Evolutionary conservation across 2,113 vertebrate genomes (phyloP).

Genomic region (Maccullochella peelii): DNA sequence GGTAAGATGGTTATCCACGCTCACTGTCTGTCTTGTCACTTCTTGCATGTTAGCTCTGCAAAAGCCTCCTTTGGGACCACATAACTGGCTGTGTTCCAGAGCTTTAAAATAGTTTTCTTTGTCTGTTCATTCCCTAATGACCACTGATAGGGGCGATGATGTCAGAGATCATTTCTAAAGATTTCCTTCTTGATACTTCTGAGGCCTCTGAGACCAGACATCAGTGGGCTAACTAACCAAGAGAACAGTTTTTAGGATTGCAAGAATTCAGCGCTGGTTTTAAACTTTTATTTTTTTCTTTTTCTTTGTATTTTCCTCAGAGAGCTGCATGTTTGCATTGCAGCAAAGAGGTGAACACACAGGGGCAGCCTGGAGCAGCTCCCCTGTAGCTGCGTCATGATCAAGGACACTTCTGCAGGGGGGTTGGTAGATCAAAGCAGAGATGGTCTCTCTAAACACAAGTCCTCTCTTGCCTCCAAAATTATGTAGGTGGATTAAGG

Average conservation of each 20-base stretch:
- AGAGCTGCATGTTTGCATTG: constrained; percentile 54
- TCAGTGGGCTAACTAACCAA: constrained; percentile 33
- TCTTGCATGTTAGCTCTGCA: constrained; percentile 71
- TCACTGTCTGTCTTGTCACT: constrained; percentile 72
- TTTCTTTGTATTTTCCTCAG: constrained; percentile 42
- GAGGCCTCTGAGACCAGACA: constrained; percentile 48
- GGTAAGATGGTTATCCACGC: constrained; percentile 79
- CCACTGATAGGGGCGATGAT: constrained; percentile 38
- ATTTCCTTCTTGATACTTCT: constrained; percentile 44
- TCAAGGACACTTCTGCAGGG: constrained; percentile 60
- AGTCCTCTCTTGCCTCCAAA: constrained; percentile 38
- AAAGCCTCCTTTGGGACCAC: constrained; percentile 63
- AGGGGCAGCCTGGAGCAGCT: constrained; percentile 54
- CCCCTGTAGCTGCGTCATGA: constrained; percentile 51
- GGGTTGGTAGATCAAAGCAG: constrained; percentile 61
- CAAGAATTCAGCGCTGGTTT: constrained; percentile 13
- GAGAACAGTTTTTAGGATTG: not conserved
- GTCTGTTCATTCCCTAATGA: constrained; percentile 63
- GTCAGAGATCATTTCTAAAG: constrained; percentile 57
- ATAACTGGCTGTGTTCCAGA: constrained; percentile 42
- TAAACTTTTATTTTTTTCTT: constrained; percentile 27
- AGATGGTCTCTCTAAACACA: constrained; percentile 39
- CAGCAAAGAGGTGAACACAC: constrained; percentile 48
- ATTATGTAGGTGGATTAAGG: constrained; percentile 38
- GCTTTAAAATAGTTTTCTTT: constrained; percentile 65